phyloP scores from a whole-genome alignment of 2,888 invertebrate genomes.

The Erebia aethiops region DNA sequence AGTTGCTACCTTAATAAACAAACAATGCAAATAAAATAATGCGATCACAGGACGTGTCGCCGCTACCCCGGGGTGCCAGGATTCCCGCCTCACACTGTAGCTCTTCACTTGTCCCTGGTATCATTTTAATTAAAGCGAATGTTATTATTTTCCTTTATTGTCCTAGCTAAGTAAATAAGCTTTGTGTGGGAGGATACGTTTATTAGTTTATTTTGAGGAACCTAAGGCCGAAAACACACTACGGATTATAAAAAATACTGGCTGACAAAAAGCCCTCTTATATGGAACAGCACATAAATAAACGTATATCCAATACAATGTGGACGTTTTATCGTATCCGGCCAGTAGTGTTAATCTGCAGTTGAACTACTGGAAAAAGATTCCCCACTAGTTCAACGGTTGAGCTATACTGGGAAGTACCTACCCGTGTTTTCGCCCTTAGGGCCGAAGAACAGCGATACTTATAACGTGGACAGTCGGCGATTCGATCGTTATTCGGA shows the following conservation, averaged over 20 bases:
- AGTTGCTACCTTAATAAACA: neutral
- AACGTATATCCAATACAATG: too few species aligned
- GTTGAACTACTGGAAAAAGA: too few species aligned
- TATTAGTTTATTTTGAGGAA: slow-evolving; percentile 16
- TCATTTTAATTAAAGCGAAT: slow-evolving; percentile 35
- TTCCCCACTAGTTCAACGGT: too few species aligned
- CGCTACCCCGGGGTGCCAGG: slow-evolving; percentile 17
- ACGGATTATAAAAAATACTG: neutral
- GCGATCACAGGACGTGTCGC: slow-evolving; percentile 9
- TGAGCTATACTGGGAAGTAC: too few species aligned
- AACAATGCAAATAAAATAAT: slow-evolving; percentile 13
- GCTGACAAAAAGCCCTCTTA: too few species aligned
- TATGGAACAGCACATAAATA: too few species aligned
- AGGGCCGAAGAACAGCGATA: too few species aligned
- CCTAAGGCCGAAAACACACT: neutral
- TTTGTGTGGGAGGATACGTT: slow-evolving; percentile 21
- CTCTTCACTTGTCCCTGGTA: slow-evolving; percentile 19
- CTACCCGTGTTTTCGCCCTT: too few species aligned
- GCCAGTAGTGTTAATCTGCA: too few species aligned
- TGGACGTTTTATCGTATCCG: too few species aligned
- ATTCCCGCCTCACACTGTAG: slow-evolving; percentile 27
- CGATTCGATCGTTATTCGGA: too few species aligned
- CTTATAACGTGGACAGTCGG: too few species aligned
- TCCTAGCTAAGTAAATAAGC: slow-evolving; percentile 24
- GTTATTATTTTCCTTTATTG: slow-evolving; percentile 33